Evolutionary conservation across 2,797 vertebrate species (phyloP), one percentile per base, ranked within the genome.

Genomic region (Tapirus indicus): DNA sequence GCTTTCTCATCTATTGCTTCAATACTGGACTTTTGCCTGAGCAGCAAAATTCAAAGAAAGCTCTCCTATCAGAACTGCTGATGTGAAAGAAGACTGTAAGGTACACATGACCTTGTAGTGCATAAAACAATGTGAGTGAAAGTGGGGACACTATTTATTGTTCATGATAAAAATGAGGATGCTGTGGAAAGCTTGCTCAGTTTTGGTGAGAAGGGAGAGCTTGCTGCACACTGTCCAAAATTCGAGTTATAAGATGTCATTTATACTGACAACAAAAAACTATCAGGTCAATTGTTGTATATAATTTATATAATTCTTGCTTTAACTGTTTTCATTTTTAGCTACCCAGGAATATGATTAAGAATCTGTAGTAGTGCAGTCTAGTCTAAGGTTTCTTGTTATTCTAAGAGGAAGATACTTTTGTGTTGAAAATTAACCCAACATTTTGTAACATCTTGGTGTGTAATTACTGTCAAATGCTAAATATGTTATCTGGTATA

Each of bases 31-130:
- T 91, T 94, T 88, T 95, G 96, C 96, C 25, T 79, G 83, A 80
- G 96, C 86, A 97, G 89, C 89, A 92, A 88, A 91, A 96, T 92
- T 93, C 92, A 89, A 79, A 89, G 96, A 96, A 91, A 71, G 25
- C 29, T 32, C 56, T 96, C n/a, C 72, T 75, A 56, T 91, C 49
- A 49, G 74, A 95, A 86, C 32, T 75, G 86, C 69, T 92, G 44
- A 93, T 60, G 29, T 69, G 56, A 97, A 92, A 72, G 92, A 89
- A 91, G 49, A 49, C 5, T 1, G 1, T 86, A 66, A 91, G 49
- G 44, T 88, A 94, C 89, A 69, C 82, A 94, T 82, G 72, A 72
- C 82, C 79, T 75, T 78, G 60, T 2, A 52, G 64, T 6, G 10
- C 75, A 84, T 89, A 38, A 89, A 79, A 69, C n/a, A 68, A 29